phyloP scores from a whole-genome alignment of 2,888 invertebrate species.

The Odontomyia ornata region DNA sequence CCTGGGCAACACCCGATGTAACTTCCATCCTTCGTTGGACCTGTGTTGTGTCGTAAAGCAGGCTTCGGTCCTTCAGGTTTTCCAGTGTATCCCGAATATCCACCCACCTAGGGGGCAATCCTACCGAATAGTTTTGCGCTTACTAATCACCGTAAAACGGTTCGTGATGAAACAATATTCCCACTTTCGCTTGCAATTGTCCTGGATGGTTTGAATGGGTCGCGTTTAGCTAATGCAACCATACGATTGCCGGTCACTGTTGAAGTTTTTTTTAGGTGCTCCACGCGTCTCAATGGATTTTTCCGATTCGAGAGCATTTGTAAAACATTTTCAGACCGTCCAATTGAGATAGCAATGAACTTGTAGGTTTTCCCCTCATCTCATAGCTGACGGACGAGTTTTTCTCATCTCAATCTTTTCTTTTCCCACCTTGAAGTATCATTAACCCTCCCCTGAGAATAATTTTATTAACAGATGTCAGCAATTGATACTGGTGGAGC shows the following conservation, averaged over 20 bases:
- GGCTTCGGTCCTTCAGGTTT: too few species aligned
- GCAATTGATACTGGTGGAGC: too few species aligned
- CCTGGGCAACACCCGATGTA: too few species aligned
- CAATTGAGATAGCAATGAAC: too few species aligned
- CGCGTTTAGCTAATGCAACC: not conserved
- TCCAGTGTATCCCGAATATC: too few species aligned
- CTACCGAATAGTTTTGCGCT: not conserved
- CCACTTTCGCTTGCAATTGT: not conserved
- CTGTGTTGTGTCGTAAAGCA: too few species aligned
- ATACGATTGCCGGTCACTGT: slow-evolving; percentile 1
- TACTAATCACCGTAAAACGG: not conserved
- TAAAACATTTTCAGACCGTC: slow-evolving; percentile 19
- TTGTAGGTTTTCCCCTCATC: too few species aligned
- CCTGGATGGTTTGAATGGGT: slow-evolving; percentile 24
- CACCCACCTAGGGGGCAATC: too few species aligned
- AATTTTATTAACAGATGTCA: too few species aligned
- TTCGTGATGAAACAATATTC: slow-evolving; percentile 16
- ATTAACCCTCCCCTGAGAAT: too few species aligned
- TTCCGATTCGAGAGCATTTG: not conserved
- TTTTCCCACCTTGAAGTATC: too few species aligned
- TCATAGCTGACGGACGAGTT: not conserved
- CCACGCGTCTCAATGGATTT: slow-evolving; percentile 13
- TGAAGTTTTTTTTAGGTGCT: slow-evolving; percentile 9
- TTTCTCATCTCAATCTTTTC: not conserved
- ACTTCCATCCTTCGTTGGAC: too few species aligned